Conservation (phyloP, 2,113 vertebrate species). For the Planiliza haematocheilus region DNA sequence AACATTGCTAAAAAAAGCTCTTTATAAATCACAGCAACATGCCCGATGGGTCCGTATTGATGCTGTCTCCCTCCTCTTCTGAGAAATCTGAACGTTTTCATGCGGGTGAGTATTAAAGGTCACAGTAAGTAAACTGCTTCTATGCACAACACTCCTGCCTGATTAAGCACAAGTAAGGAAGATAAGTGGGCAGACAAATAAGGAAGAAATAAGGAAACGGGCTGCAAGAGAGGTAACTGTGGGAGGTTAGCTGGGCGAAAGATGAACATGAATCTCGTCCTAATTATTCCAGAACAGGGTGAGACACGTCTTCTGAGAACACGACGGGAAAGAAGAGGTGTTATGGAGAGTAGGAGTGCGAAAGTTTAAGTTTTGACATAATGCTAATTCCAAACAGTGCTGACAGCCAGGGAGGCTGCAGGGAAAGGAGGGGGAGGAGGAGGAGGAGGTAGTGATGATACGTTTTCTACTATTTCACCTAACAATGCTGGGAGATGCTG, state of each 20-base stretch:
- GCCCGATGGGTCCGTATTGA: background rate
- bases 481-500: slow-evolving; percentile 5
- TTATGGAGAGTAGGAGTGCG: slow-evolving; percentile 54
- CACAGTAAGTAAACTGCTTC: slow-evolving; percentile 7
- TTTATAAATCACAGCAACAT: slow-evolving; percentile 38
- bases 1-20: background rate
- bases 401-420: slow-evolving; percentile 34
- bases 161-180: slow-evolving; percentile 37
- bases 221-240: slow-evolving; percentile 29
- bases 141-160: slow-evolving; percentile 12
- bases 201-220: slow-evolving; percentile 18
- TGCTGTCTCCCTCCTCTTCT: slow-evolving; percentile 4
- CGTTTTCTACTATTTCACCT: slow-evolving; percentile 3
- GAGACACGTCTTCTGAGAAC: slow-evolving; percentile 46
- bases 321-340: slow-evolving; percentile 48
- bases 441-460: slow-evolving; percentile 10
- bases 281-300: slow-evolving; percentile 62
- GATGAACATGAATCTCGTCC: slow-evolving; percentile 54
- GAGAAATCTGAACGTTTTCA: slow-evolving; percentile 12
- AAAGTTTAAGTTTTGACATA: slow-evolving; percentile 64
- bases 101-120: slow-evolving; percentile 24
- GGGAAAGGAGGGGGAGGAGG: background rate
- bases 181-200: slow-evolving; percentile 49
- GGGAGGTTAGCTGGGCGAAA: slow-evolving; percentile 55
- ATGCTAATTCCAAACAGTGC: slow-evolving; percentile 47